Evolutionary conservation across 1,140 invertebrate genomes (phyloP).

Genomic region (Drosophila equinoxialis): DNA sequence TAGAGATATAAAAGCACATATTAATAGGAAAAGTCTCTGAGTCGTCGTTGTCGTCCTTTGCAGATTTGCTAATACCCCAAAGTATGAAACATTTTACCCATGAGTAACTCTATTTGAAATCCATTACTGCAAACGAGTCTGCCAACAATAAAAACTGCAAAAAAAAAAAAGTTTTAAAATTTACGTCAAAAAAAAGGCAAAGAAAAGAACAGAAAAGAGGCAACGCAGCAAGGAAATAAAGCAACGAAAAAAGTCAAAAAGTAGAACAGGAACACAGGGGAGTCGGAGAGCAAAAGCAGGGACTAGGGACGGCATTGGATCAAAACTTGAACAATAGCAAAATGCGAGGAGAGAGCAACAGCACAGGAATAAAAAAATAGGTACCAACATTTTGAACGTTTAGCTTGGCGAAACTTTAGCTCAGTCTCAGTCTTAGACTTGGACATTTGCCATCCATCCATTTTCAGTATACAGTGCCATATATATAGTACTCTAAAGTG

Average conservation of each 20-base stretch:
- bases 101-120: constrained; percentile 81
- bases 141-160: constrained; percentile 78
- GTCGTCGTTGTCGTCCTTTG: constrained; percentile 42
- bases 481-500: background rate
- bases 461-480: background rate
- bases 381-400: constrained; percentile 62
- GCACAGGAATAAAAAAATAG: constrained; percentile 45
- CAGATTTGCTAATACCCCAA: constrained; percentile 80
- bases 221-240: constrained; percentile 38
- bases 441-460: constrained; percentile 22
- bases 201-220: constrained; percentile 18
- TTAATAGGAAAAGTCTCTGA: constrained; percentile 52
- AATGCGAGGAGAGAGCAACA: constrained; percentile 58
- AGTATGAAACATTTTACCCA: constrained; percentile 80
- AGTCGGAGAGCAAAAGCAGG: background rate
- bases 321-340: constrained; percentile 71
- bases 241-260: constrained; percentile 71
- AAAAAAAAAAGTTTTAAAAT: constrained; percentile 66
- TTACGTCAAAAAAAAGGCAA: constrained; percentile 66
- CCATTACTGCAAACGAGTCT: constrained; percentile 79
- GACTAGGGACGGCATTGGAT: constrained; percentile 28
- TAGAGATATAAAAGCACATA: constrained; percentile 39
- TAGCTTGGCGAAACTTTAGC: constrained; percentile 56
- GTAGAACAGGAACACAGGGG: constrained; percentile 52
- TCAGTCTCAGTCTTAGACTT: constrained; percentile 50